Evolutionary conservation across 2,797 vertebrate species (phyloP), one percentile per base, ranked within the genome.

Genomic region (Ptychobarbus kaznakovi): DNA sequence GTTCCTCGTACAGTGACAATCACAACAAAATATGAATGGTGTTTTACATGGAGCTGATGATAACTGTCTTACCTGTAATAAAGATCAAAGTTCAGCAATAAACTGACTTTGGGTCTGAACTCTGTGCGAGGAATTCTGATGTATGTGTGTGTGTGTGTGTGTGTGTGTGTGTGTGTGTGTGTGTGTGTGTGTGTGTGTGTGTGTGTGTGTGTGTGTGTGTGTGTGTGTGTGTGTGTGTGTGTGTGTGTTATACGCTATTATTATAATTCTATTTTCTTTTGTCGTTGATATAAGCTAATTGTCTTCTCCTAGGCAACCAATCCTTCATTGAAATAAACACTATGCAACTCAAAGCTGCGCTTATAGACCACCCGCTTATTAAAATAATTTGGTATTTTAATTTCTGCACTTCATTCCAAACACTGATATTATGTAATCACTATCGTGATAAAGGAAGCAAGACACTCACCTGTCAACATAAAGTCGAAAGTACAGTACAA

Each of bases 61-160:
- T 66, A 7, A 32, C 38, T 11, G 40, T 79, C 87, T 84, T 85
- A 83, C 35, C 20, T 87, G 78, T 79, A 81, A 91, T 92, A 74
- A 70, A 22, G 90, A 85, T 40, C 90, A 94, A 95, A 93, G 94
- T 90, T 90, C 89, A 77, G 51, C 8, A 51, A 53, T 32, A 80
- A 81, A 53, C 68, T 51, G 77, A 92, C 93, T 93, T 95, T 94
- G 92, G 35, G 87, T 87, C 85, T 72, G 18, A 77, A 49, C 38
- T 73, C 15, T 22, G 4, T 10, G 38, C n/a, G 3, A 46, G 53
- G 20, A 35, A 63, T 25, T 15, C 9, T 44, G 49, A 38, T 28
- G 4, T 28, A 25, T 56, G 3, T 53, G 16, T 20, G 20, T 10
- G 53, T 56, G 6, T 20, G 53, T 10, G 53, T 22, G 20, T 56